These are phyloP conservation scores for Malthinus flaveolus DNA, from an alignment of 2,888 invertebrate genomes.

Conservation along the genomic window DNA sequence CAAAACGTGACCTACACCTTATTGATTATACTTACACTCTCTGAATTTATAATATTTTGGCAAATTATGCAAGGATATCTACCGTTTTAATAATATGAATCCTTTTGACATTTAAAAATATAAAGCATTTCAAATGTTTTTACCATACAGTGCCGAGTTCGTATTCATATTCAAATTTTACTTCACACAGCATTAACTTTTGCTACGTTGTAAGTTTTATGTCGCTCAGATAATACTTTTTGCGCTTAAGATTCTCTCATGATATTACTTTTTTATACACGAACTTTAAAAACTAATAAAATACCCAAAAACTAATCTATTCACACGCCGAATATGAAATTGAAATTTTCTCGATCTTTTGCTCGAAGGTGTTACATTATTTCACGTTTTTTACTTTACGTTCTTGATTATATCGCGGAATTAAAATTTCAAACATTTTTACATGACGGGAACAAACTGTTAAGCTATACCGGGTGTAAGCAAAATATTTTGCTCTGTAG, in stretches of 20 bases:
- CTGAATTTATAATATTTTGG: slow-evolving; percentile 24
- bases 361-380: neutral
- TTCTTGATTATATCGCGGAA: neutral
- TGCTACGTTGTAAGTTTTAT: slow-evolving; percentile 29
- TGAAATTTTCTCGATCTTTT: slow-evolving; percentile 16
- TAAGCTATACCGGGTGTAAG: too few species aligned
- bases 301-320: slow-evolving; percentile 19
- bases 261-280: slow-evolving; percentile 26
- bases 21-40: slow-evolving; percentile 28
- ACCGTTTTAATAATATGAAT: slow-evolving; percentile 16
- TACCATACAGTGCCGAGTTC: slow-evolving; percentile 21
- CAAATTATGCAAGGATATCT: slow-evolving; percentile 25
- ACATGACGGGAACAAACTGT: too few species aligned
- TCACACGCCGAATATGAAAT: slow-evolving; percentile 20
- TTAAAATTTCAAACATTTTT: neutral
- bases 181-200: slow-evolving; percentile 34
- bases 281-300: slow-evolving; percentile 28
- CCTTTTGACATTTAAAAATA: slow-evolving; percentile 18
- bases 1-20: slow-evolving; percentile 29
- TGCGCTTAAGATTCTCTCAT: slow-evolving; percentile 21
- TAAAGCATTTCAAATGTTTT: slow-evolving; percentile 10
- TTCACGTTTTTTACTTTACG: neutral
- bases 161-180: slow-evolving; percentile 34
- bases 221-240: slow-evolving; percentile 27
- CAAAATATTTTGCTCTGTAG: too few species aligned